A percentile compares a stretch with the other conserved stretches of the same genome.
Conservation (phyloP, 2,113 vertebrate species). For the Boleophthalmus pectinirostris region DNA sequence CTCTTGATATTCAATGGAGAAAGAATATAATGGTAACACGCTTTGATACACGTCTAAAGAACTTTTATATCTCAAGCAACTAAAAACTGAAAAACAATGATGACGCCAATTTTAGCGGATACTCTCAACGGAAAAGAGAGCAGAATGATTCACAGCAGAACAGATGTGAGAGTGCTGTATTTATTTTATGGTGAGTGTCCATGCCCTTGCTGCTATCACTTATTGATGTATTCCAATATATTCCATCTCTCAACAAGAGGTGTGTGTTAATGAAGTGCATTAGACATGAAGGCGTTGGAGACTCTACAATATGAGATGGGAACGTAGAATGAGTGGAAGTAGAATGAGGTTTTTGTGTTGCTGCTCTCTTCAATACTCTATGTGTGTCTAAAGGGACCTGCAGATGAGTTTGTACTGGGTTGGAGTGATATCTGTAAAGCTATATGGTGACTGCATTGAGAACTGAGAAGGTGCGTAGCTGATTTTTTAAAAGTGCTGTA, state of each 20-base stretch:
- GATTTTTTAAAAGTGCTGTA: not conserved
- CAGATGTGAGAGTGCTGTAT: conserved; percentile 29
- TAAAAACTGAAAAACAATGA: conserved; percentile 33
- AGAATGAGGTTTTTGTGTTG: conserved; percentile 17
- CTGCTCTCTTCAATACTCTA: conserved; percentile 43
- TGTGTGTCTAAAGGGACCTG: conserved; percentile 27
- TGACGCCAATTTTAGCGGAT: conserved; percentile 29
- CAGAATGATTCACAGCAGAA: conserved; percentile 21
- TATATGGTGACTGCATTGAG: not conserved
- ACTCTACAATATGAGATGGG: conserved; percentile 3
- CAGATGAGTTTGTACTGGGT: not conserved
- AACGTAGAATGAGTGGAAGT: conserved; percentile 17
- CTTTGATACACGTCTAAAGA: conserved; percentile 32
- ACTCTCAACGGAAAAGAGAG: conserved; percentile 5
- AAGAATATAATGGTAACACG: conserved; percentile 14
- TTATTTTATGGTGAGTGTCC: conserved; percentile 14
- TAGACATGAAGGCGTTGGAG: conserved; percentile 20
- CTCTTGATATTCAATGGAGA: not conserved
- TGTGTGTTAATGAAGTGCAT: conserved; percentile 38
- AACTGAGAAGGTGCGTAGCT: not conserved
- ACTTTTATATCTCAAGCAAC: conserved; percentile 24
- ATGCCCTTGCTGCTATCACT: not conserved
- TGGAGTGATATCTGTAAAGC: not conserved
- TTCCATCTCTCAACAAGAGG: conserved; percentile 33
- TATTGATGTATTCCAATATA: conserved; percentile 26